phyloP scores from a whole-genome alignment of 2,888 invertebrate genomes.

The Cosmia trapezina region DNA sequence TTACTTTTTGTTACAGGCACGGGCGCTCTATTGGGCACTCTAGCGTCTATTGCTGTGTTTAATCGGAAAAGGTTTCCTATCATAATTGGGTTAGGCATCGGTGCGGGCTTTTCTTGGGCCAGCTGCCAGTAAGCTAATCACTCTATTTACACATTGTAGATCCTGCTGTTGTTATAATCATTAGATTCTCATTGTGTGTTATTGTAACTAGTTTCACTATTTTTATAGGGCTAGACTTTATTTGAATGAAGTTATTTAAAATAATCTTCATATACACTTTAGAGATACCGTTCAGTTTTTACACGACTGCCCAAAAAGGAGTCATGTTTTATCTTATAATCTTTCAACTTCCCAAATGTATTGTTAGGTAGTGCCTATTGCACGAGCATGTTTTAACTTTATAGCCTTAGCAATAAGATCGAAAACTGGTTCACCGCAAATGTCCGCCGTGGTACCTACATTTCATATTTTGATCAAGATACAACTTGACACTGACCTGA shows the following conservation, averaged over 20 bases:
- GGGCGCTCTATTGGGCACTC: conserved; percentile 35
- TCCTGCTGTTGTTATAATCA: background rate
- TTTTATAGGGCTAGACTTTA: background rate
- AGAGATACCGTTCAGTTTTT: background rate
- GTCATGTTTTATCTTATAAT: background rate
- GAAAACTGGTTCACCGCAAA: too few species aligned
- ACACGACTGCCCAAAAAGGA: too few species aligned
- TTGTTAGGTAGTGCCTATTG: background rate
- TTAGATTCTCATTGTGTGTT: conserved; percentile 15
- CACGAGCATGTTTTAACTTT: background rate
- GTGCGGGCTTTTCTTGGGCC: conserved; percentile 33
- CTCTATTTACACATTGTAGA: conserved; percentile 7
- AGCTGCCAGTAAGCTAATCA: conserved; percentile 37
- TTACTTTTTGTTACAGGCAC: conserved; percentile 29
- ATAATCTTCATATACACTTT: background rate
- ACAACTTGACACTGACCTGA: too few species aligned
- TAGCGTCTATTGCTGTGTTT: conserved; percentile 32
- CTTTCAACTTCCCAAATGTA: background rate
- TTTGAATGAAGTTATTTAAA: background rate
- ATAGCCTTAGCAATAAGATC: too few species aligned
- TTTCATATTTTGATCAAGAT: too few species aligned
- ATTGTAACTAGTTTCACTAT: conserved; percentile 3
- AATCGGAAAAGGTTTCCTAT: conserved; percentile 38
- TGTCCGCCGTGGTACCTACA: too few species aligned
- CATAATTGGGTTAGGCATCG: conserved; percentile 25